Conservation (phyloP, 1,140 invertebrate genomes). For the Zaprionus ornatus region DNA sequence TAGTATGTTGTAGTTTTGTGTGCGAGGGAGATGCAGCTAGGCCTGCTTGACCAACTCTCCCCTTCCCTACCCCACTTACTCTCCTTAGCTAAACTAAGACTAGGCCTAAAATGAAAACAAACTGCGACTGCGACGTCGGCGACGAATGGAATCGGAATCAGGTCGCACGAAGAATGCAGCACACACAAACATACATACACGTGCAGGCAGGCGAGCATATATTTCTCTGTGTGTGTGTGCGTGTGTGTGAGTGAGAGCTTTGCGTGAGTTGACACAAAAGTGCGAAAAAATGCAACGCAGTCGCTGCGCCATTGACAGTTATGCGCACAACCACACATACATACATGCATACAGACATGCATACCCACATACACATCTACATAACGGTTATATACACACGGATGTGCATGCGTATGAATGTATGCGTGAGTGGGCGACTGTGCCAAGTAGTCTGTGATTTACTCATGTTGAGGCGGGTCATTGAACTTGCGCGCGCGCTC, state of each 20-base stretch:
- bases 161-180: slow-evolving; percentile 52
- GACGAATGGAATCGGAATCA: slow-evolving; percentile 49
- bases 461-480: slow-evolving; percentile 67
- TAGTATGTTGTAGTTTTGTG: slow-evolving; percentile 66
- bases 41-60: slow-evolving; percentile 31
- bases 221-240: not conserved
- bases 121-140: slow-evolving; percentile 46
- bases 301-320: slow-evolving; percentile 42
- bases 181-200: slow-evolving; percentile 22
- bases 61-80: not conserved
- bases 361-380: slow-evolving; percentile 8
- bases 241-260: slow-evolving; percentile 24
- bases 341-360: slow-evolving; percentile 4
- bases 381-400: slow-evolving; percentile 11
- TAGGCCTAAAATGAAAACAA: slow-evolving; percentile 55
- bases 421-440: slow-evolving; percentile 38
- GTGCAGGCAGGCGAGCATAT: slow-evolving; percentile 3
- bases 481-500: slow-evolving; percentile 59
- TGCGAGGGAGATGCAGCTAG: slow-evolving; percentile 33
- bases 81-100: slow-evolving; percentile 5
- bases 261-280: slow-evolving; percentile 42
- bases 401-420: slow-evolving; percentile 7
- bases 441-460: slow-evolving; percentile 74
- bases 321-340: slow-evolving; percentile 24
- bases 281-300: slow-evolving; percentile 38